Evolutionary conservation across 2,888 invertebrate genomes (phyloP), one percentile per base, ranked within the genome.

Genomic region (Sarcophaga carnaria): DNA sequence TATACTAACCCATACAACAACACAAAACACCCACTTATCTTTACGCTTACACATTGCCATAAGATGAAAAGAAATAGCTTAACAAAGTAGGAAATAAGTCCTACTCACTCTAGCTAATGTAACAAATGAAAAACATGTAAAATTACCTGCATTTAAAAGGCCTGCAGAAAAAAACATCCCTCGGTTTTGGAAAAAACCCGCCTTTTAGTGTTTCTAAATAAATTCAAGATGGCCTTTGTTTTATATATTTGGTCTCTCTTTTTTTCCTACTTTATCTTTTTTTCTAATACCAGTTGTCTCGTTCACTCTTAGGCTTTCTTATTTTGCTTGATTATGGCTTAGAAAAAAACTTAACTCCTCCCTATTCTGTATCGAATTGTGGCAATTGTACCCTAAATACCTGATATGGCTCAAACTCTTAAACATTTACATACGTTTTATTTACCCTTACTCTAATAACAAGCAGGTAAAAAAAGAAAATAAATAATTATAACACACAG

Each of bases 211-310:
- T 69, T 4, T 59, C 22, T 20, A 20, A 54, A 17, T 54, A 89
- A 90, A 90, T 91, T 90, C 91, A 91, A 91, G 92, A 91, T 91
- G 92, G 91, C 92, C 89, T 89, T 89, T 88, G 90, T 90, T 88
- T 88, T 77, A 11, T 12, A 17, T 63, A 47, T 59, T 49, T 49
- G 47, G 37, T 66, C 4, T 66, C 63, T 80, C n/a, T 88, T 87
- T 86, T 64, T 82, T 76, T 62, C 71, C 54, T 54, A 37, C 54
- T 14, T 17, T 54, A 14, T 75, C 77, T 80, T 64, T 2, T 8
- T 3, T 62, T 12, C 17, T 11, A 78, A 63, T 11, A 27, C 3
- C 54, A 14, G 54, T 4, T 54, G 4, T 54, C 54, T 54, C 17
- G 0, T 37, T 37, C 37, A 10, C 10, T 37, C 37, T 37, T 10